These are phyloP conservation scores for Frankliniella intonsa DNA, from an alignment of 2,888 invertebrate species.

Conservation along the genomic window DNA sequence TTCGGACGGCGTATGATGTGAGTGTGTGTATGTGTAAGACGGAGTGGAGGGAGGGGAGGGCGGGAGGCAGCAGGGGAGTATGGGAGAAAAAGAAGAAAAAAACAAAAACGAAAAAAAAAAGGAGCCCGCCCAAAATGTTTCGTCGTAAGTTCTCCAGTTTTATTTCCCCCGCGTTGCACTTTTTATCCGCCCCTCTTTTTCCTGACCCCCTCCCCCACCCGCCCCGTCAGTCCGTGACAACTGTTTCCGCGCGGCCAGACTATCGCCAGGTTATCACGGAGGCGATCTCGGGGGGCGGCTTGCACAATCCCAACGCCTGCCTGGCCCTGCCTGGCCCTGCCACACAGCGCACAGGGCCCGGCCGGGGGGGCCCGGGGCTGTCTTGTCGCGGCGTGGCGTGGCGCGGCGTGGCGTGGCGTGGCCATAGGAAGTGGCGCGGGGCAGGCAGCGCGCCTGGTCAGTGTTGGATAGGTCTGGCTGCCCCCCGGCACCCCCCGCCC, in stretches of 20 bases:
- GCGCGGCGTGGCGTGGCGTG: neutral
- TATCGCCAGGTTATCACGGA: no score
- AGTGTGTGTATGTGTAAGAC: no score
- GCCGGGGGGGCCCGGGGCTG: neutral
- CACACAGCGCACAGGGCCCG: neutral
- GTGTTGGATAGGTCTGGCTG: neutral
- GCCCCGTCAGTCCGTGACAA: neutral
- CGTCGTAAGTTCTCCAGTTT: no score
- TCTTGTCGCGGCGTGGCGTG: neutral
- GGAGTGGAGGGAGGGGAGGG: no score
- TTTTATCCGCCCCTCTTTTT: no score
- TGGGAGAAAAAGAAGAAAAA: no score
- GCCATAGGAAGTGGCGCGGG: neutral
- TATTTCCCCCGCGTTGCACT: no score
- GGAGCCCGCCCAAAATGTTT: no score
- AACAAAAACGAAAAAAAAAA: no score
- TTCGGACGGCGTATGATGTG: no score
- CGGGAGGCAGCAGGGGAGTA: no score
- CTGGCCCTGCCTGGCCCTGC: neutral
- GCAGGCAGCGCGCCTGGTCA: neutral
- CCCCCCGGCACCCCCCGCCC: neutral
- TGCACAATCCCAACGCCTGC: slow-evolving; percentile 12
- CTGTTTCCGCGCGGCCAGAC: neutral
- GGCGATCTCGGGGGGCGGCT: neutral
- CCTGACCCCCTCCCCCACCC: no score